These are phyloP conservation scores for Festucalex cinctus DNA, from an alignment of 2,113 vertebrate genomes.

Conservation along the genomic window DNA sequence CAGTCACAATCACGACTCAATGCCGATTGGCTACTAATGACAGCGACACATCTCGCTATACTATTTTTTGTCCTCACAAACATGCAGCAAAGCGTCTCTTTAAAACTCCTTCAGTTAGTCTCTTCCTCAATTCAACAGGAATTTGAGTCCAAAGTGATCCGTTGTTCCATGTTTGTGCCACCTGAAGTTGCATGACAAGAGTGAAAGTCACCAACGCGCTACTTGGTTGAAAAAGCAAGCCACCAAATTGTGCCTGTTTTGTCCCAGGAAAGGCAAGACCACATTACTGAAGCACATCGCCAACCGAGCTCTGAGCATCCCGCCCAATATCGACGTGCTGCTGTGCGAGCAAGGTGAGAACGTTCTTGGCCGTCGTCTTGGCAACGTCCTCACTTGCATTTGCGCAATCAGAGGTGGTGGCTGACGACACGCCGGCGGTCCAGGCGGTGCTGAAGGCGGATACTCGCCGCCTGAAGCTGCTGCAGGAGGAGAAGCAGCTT, in stretches of 20 bases:
- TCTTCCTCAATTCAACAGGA: too few species aligned
- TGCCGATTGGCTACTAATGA: too few species aligned
- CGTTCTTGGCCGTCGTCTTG: neutral
- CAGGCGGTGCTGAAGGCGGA: constrained; percentile 88
- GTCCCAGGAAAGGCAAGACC: constrained; percentile 87
- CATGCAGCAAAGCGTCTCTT: too few species aligned
- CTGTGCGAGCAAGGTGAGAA: constrained; percentile 88
- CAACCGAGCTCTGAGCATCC: constrained; percentile 87
- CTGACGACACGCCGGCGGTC: constrained; percentile 86
- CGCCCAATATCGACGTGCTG: constrained; percentile 88
- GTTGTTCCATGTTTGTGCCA: too few species aligned
- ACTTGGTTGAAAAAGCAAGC: too few species aligned
- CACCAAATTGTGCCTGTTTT: neutral
- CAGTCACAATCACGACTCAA: too few species aligned
- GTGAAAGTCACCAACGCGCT: too few species aligned
- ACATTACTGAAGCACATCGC: constrained; percentile 90
- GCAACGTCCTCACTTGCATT: neutral
- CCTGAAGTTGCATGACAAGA: too few species aligned
- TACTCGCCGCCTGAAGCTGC: constrained; percentile 80
- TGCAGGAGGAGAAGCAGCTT: constrained; percentile 83
- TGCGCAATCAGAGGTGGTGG: constrained; percentile 81
- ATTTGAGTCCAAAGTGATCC: too few species aligned
- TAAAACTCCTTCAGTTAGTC: too few species aligned
- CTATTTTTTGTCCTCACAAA: too few species aligned
- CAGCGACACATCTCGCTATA: too few species aligned